These are phyloP conservation scores for Poeciliopsis occidentalis DNA, from an alignment of 2,113 vertebrate genomes.

Conservation along the genomic window DNA sequence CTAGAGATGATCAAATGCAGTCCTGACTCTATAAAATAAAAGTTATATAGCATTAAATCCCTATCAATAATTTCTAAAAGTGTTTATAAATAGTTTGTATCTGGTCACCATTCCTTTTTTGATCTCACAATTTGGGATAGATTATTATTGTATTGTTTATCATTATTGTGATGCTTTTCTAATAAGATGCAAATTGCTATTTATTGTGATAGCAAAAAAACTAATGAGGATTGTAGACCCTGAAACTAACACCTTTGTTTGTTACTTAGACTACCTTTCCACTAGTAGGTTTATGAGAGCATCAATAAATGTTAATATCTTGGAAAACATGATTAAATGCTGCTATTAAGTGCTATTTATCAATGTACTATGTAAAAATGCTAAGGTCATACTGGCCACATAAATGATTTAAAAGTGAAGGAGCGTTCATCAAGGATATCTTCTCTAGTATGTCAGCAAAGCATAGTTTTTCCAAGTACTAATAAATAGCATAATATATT, in stretches of 20 bases:
- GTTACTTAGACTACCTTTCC: background rate
- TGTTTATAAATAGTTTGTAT: background rate
- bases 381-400: background rate
- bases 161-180: background rate
- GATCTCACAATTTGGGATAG: background rate
- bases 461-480: no score
- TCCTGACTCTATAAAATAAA: no score
- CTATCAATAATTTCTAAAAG: no score
- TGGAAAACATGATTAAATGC: background rate
- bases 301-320: background rate
- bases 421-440: no score
- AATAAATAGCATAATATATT: no score
- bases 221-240: background rate
- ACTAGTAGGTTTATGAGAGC: background rate
- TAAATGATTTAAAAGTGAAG: no score
- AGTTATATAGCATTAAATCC: no score
- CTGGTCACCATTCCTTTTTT: background rate
- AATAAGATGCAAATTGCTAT: background rate
- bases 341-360: no score
- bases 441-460: no score
- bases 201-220: background rate
- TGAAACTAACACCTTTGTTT: background rate
- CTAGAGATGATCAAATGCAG: no score
- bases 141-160: background rate
- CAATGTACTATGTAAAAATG: background rate